These are phyloP conservation scores for Spongia lamella DNA, from an alignment of 37 sponge, comb jelly and placozoan genomes.

Conservation along the genomic window DNA sequence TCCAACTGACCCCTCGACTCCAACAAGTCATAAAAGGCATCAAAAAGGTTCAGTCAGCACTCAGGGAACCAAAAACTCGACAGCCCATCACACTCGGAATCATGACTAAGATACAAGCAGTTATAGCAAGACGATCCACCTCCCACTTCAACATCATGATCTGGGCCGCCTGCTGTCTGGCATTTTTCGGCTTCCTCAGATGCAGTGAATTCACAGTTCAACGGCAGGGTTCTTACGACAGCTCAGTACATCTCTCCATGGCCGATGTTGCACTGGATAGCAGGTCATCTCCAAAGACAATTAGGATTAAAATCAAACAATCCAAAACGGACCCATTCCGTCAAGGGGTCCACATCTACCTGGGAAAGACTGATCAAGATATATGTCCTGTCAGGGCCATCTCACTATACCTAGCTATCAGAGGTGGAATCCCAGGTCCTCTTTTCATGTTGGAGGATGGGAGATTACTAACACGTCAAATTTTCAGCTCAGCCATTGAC, in stretches of 20 bases:
- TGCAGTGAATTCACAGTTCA: slow-evolving; percentile 8
- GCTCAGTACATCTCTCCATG: neutral
- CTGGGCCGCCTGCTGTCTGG: slow-evolving; percentile 30
- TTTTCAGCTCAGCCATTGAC: neutral
- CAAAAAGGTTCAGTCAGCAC: neutral
- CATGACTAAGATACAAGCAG: neutral
- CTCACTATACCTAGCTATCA: neutral
- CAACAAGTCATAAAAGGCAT: slow-evolving; percentile 25
- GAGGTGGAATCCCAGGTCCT: neutral
- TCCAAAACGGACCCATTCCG: slow-evolving; percentile 30
- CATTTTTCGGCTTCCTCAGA: slow-evolving; percentile 16
- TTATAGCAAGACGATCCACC: too few species aligned
- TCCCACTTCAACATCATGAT: too few species aligned
- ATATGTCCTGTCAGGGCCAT: slow-evolving; percentile 14
- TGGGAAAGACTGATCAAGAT: slow-evolving; percentile 11
- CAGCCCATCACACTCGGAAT: slow-evolving; percentile 42
- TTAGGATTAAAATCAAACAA: too few species aligned
- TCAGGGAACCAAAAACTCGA: neutral
- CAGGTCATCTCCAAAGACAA: neutral
- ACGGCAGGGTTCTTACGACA: neutral
- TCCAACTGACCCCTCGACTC: slow-evolving; percentile 24
- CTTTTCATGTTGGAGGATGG: neutral
- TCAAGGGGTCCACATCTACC: slow-evolving; percentile 5
- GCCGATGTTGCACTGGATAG: slow-evolving; percentile 6
- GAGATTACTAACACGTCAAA: neutral